Evolutionary conservation across 1,140 invertebrate species (phyloP), one percentile per base, ranked within the genome.

Genomic region (Zophobas atratus): DNA sequence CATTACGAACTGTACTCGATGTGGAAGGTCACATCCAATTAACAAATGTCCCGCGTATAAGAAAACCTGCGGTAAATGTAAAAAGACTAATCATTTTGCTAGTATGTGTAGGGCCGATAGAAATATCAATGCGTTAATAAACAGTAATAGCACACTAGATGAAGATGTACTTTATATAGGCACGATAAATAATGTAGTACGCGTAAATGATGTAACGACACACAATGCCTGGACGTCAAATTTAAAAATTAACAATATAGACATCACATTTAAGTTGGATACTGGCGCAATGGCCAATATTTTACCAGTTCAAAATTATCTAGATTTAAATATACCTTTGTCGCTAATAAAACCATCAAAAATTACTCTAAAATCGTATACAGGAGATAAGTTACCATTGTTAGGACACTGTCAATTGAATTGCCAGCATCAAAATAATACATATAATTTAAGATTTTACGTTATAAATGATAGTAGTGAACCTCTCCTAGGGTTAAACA

Each of bases 241-340:
- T 32, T 35, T 83, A 38, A 77, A 35, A 57, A 57, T 82, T 49
- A 80, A 79, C 48, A 71, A 70, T 51, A 56, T 46, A 5, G 60
- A 56, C 32, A 46, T 82, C 55, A 46, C 55, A 8, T 79, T 77
- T 60, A 80, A 81, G 57, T 38, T 82, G 39, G 79, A 82, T 70
- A 80, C 79, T 2, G 78, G 82, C 6, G 77, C 79, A 33, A 57
- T 78, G 56, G 76, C 76, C 5, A 82, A 80, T 76, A 72, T 81
- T 6, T 71, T 79, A 55, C 76, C 81, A 71, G 72, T 76, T 57
- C 49, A 76, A 46, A 70, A 39, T 71, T 72, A 76, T 46, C 60
- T 32, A 39, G 41, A 75, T 49, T 32, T 79, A 76, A 78, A 78
- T 76, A 33, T 75, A 43, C 73, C 56, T 33, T 35, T 56, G n/a